Evolutionary conservation across 1,140 invertebrate species (phyloP).

Genomic region (Drosophila dunni): DNA sequence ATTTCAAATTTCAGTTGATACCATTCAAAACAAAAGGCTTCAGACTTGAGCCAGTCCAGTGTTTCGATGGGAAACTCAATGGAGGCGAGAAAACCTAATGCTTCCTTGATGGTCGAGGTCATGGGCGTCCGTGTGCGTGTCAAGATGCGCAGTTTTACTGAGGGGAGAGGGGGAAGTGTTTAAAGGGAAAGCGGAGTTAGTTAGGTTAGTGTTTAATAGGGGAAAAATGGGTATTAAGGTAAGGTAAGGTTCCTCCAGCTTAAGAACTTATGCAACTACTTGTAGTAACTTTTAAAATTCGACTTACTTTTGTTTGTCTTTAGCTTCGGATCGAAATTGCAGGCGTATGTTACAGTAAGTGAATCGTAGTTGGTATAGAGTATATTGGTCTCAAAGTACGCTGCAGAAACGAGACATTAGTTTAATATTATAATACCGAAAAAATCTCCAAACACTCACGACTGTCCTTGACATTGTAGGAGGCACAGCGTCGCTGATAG

Average conservation of each 20-base stretch:
- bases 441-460: conserved; percentile 43
- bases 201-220: neutral
- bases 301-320: conserved; percentile 32
- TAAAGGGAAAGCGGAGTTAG: neutral
- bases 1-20: conserved; percentile 50
- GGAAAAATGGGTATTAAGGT: no score
- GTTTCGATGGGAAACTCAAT: conserved; percentile 17
- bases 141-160: conserved; percentile 50
- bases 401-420: conserved; percentile 3
- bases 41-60: conserved; percentile 14
- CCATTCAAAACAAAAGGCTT: conserved; percentile 66
- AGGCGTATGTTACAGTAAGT: conserved; percentile 41
- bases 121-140: conserved; percentile 53
- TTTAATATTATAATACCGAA: neutral
- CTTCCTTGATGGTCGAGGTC: neutral
- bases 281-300: neutral
- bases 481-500: conserved; percentile 47
- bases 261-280: neutral
- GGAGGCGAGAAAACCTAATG: neutral
- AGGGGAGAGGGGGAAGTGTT: neutral
- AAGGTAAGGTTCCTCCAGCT: no score
- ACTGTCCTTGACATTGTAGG: conserved; percentile 48
- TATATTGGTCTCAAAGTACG: conserved; percentile 41
- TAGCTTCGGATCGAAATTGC: neutral
- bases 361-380: conserved; percentile 43